Conservation (phyloP, 2,113 vertebrate genomes). For the Cricetomys ansorgei region DNA sequence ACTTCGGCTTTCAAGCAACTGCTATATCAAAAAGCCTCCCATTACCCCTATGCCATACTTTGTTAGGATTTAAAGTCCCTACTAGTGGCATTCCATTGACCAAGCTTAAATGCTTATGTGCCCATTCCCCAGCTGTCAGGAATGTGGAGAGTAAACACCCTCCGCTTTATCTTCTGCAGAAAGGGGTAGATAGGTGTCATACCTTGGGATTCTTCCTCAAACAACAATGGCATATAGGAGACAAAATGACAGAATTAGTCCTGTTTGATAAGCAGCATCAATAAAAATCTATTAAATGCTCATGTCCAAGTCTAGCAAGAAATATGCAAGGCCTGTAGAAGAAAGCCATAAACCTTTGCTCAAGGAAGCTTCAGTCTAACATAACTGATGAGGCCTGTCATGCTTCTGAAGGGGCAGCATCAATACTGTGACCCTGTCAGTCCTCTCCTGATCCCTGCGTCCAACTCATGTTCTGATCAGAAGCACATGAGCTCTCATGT, state of each 20-base stretch:
- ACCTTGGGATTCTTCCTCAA: neutral
- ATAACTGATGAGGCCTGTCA: neutral
- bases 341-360: slow-evolving; percentile 13
- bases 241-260: neutral
- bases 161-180: slow-evolving; percentile 20
- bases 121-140: neutral
- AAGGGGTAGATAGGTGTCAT: neutral
- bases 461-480: neutral
- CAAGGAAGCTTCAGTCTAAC: neutral
- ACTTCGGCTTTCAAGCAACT: neutral
- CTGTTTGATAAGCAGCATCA: neutral
- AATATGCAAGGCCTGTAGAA: neutral
- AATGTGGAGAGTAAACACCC: neutral
- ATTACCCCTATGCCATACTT: neutral
- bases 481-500: neutral
- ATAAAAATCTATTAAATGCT: slow-evolving; percentile 16
- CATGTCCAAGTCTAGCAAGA: neutral
- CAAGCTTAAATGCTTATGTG: neutral
- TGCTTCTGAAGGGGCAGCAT: neutral
- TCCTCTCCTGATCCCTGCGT: neutral
- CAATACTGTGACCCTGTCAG: neutral
- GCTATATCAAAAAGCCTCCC: neutral
- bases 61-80: neutral
- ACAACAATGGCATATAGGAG: neutral
- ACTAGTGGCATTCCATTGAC: neutral